phyloP scores from a whole-genome alignment of 2,113 vertebrate genomes.

The Onychostruthus taczanowskii region DNA sequence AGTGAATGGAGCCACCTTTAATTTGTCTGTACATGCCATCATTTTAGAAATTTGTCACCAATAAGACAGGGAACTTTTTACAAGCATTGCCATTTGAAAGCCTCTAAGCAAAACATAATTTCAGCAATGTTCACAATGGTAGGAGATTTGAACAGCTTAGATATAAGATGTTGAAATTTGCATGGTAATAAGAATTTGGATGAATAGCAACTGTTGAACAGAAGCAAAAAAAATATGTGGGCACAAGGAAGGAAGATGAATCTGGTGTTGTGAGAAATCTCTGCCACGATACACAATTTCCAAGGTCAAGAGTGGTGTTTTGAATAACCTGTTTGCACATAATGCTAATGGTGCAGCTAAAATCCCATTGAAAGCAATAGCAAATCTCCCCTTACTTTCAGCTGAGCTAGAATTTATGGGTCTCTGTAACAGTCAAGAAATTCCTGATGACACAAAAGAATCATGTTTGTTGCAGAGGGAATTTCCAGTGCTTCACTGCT shows the following conservation, averaged over 20 bases:
- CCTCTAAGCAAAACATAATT: slow-evolving; percentile 32
- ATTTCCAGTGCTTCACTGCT: not conserved
- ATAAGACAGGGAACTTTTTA: slow-evolving; percentile 7
- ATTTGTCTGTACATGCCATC: not conserved
- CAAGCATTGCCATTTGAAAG: not conserved
- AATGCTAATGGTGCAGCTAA: not conserved
- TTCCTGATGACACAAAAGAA: not conserved
- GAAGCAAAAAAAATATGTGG: not conserved
- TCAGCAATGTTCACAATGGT: not conserved
- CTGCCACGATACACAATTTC: not conserved
- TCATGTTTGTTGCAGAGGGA: not conserved
- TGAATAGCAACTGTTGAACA: slow-evolving; percentile 19
- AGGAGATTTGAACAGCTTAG: slow-evolving; percentile 57
- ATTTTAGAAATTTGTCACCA: slow-evolving; percentile 8
- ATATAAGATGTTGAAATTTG: slow-evolving; percentile 60
- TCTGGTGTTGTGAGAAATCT: not conserved
- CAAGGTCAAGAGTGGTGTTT: slow-evolving; percentile 7
- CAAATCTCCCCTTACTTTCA: not conserved
- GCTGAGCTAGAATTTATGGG: not conserved
- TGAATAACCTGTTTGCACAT: not conserved
- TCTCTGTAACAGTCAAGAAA: not conserved
- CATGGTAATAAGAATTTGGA: slow-evolving; percentile 60
- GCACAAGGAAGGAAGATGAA: not conserved
- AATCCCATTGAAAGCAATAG: not conserved
- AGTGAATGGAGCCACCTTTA: not conserved